Evolutionary conservation across 1,140 invertebrate genomes (phyloP).

Genomic region (Brachionus angularis): DNA sequence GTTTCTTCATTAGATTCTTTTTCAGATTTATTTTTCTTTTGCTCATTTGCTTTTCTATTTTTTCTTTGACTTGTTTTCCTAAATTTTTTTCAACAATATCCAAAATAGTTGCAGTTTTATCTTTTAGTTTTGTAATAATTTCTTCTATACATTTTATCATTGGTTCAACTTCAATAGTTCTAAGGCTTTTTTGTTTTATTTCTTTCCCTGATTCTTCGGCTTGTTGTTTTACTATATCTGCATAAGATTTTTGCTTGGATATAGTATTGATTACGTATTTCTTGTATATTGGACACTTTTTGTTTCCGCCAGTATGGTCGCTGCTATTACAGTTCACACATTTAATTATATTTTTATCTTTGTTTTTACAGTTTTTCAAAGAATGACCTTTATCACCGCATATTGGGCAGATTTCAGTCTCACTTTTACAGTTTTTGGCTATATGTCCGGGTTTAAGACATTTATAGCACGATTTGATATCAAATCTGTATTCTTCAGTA

Average conservation of each 20-base stretch:
- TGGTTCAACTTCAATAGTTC: not conserved
- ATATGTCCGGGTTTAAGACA: slow-evolving; percentile 47
- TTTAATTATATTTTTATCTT: slow-evolving; percentile 50
- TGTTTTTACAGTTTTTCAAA: slow-evolving; percentile 48
- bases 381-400: not conserved
- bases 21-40: not conserved
- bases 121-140: not conserved
- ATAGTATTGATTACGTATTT: slow-evolving; percentile 44
- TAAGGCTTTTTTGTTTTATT: not conserved
- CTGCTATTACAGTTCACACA: slow-evolving; percentile 45
- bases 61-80: not conserved
- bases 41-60: not conserved
- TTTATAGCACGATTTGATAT: slow-evolving; percentile 50
- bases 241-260: slow-evolving; percentile 9
- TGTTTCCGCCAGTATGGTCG: slow-evolving; percentile 46
- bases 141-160: not conserved
- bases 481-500: slow-evolving; percentile 44
- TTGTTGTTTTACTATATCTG: not conserved
- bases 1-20: not conserved
- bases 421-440: slow-evolving; percentile 47
- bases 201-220: not conserved
- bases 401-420: not conserved
- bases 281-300: slow-evolving; percentile 46
- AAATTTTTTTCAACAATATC: slow-evolving; percentile 9
- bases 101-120: slow-evolving; percentile 4